Evolutionary conservation across 2,888 invertebrate genomes (phyloP).

Genomic region (Cataglyphis livida): DNA sequence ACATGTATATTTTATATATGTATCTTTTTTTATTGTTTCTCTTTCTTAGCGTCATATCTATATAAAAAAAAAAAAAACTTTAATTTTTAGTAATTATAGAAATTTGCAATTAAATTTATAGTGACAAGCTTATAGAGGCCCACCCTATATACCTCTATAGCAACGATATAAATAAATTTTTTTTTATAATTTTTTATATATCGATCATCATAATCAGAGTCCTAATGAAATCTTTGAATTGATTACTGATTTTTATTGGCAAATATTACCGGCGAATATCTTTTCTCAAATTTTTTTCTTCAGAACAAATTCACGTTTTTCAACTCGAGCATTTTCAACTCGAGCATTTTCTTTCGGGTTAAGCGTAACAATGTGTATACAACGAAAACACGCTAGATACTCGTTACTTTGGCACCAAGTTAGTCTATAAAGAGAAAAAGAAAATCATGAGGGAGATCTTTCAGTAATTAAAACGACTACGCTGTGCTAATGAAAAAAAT

Average conservation of each 20-base stretch:
- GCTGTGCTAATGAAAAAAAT: background rate
- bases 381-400: constrained; percentile 33
- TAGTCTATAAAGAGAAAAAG: constrained; percentile 44
- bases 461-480: constrained; percentile 46
- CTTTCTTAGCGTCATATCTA: background rate
- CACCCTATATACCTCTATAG: background rate
- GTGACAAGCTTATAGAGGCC: background rate
- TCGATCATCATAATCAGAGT: background rate
- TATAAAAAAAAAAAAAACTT: constrained; percentile 2
- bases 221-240: constrained; percentile 58
- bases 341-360: constrained; percentile 65
- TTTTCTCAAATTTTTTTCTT: constrained; percentile 15
- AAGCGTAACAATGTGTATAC: constrained; percentile 61
- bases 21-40: background rate
- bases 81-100: background rate
- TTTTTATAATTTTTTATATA: background rate
- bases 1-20: background rate
- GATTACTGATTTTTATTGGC: constrained; percentile 55
- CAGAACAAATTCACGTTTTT: constrained; percentile 34
- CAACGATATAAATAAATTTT: background rate
- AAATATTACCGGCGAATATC: background rate
- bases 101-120: constrained; percentile 2
- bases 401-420: constrained; percentile 45
- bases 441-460: constrained; percentile 22
- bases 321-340: constrained; percentile 41